These are phyloP conservation scores for Tapirus terrestris DNA, from an alignment of 2,113 vertebrate species.

Conservation along the genomic window DNA sequence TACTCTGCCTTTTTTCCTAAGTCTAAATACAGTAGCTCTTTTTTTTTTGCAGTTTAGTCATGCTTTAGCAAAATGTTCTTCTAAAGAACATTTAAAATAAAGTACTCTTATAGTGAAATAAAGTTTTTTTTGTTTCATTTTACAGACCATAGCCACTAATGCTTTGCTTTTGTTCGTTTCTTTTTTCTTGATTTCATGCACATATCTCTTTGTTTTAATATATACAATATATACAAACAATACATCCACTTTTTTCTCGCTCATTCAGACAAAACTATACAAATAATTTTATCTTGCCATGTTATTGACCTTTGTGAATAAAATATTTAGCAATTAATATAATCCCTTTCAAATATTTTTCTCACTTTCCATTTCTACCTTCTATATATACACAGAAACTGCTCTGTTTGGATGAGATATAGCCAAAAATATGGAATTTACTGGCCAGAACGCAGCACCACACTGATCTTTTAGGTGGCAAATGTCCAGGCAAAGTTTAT, in stretches of 20 bases:
- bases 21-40: conserved; percentile 98
- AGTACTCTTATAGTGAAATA: conserved; percentile 99
- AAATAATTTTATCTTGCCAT: conserved; percentile 99
- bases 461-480: conserved; percentile 94
- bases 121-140: conserved; percentile 96
- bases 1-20: conserved; percentile 98
- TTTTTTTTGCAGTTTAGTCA: conserved; percentile 98
- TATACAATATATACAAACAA: conserved; percentile 99
- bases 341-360: conserved; percentile 99
- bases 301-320: conserved; percentile 99
- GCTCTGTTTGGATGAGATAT: conserved; percentile 92
- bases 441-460: conserved; percentile 97
- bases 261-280: conserved; percentile 99
- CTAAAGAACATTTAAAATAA: conserved; percentile 99
- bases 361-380: conserved; percentile 94
- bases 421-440: conserved; percentile 99
- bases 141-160: conserved; percentile 99
- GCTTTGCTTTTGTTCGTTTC: conserved; percentile 94
- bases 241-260: conserved; percentile 98
- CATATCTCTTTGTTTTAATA: conserved; percentile 98
- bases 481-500: conserved; percentile 98
- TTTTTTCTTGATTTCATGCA: conserved; percentile 99
- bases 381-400: conserved; percentile 99
- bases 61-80: conserved; percentile 99
- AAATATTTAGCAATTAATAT: conserved; percentile 98